These are phyloP conservation scores for Nanger granti DNA, from an alignment of 2,113 vertebrate genomes.

Conservation along the genomic window DNA sequence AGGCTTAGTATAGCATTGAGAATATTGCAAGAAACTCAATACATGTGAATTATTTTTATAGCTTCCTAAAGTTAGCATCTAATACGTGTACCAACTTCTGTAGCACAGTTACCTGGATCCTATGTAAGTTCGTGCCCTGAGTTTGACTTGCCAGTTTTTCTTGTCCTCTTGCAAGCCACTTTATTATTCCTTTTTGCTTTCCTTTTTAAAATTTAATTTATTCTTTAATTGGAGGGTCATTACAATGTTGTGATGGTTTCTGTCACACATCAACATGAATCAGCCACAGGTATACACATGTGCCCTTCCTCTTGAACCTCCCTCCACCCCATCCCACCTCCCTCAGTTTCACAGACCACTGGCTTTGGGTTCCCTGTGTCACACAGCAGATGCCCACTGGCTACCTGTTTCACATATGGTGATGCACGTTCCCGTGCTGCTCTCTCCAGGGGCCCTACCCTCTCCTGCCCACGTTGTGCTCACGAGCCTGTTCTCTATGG, in stretches of 20 bases:
- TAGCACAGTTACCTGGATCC: not conserved
- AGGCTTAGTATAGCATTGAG: not conserved
- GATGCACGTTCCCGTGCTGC: rapidly evolving
- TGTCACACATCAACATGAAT: not conserved
- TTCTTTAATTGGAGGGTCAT: not conserved
- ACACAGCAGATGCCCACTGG: not conserved
- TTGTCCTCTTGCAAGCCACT: not conserved
- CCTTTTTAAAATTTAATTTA: not conserved
- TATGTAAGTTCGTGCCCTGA: not conserved
- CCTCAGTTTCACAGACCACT: not conserved
- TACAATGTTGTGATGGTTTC: not conserved
- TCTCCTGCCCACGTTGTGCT: not conserved
- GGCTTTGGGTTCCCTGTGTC: not conserved
- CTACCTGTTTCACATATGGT: not conserved
- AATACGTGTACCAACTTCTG: not conserved
- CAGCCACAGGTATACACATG: not conserved
- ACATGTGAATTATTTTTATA: not conserved
- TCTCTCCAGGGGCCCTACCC: not conserved
- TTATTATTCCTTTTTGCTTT: not conserved
- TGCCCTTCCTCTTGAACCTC: not conserved
- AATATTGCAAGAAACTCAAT: not conserved
- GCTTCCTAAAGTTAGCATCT: not conserved
- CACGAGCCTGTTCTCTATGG: not conserved
- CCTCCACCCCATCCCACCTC: not conserved
- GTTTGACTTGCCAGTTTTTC: not conserved